Evolutionary conservation across 2,113 vertebrate genomes (phyloP).

Genomic region (Plecturocebus donacophilus): DNA sequence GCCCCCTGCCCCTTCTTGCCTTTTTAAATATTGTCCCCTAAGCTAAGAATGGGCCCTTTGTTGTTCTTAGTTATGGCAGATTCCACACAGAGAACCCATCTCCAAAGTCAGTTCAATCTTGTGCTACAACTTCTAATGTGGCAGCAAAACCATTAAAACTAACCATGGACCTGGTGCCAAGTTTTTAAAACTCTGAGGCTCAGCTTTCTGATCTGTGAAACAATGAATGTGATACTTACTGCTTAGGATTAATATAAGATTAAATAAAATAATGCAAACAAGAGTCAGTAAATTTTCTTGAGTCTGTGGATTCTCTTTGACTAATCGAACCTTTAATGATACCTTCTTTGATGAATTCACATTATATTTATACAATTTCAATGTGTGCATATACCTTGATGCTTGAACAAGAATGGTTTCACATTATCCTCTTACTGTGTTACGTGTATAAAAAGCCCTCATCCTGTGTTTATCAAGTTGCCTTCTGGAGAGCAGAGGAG

Average conservation of each 20-base stretch:
- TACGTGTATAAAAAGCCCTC: not conserved
- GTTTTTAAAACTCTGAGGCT: not conserved
- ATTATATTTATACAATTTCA: not conserved
- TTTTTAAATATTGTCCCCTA: not conserved
- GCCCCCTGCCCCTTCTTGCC: not conserved
- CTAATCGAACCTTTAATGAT: not conserved
- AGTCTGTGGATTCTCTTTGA: not conserved
- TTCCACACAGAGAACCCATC: not conserved
- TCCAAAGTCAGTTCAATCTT: not conserved
- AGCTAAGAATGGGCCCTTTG: not conserved
- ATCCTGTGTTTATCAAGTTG: not conserved
- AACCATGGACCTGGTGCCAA: not conserved
- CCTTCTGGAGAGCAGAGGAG: not conserved
- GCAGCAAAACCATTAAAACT: not conserved
- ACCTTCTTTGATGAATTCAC: not conserved
- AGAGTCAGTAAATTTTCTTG: not conserved
- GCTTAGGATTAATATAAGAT: not conserved
- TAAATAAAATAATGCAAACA: not conserved
- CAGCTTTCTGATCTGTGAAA: not conserved
- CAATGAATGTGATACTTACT: not conserved
- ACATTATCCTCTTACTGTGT: not conserved
- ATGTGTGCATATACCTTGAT: not conserved
- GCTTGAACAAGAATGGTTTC: not conserved
- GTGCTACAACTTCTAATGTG: not conserved
- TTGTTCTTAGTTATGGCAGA: not conserved